Evolutionary conservation across 2,113 vertebrate genomes (phyloP).

Genomic region (Muntiacus muntjak): DNA sequence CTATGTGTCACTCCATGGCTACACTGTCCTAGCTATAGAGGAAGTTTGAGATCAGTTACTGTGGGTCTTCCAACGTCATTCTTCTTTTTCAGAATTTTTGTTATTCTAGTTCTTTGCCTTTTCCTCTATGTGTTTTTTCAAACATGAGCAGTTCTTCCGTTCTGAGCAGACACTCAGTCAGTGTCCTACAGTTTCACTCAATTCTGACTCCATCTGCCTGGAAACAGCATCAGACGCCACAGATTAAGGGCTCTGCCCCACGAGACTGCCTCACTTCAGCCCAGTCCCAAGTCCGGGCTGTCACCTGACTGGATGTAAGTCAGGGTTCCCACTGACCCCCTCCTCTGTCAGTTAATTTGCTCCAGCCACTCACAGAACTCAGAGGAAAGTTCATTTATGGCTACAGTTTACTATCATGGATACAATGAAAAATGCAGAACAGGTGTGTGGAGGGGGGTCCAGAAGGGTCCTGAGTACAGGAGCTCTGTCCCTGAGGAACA

Average conservation of each 20-base stretch:
- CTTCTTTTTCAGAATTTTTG: not conserved
- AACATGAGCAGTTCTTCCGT: not conserved
- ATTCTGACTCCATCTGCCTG: not conserved
- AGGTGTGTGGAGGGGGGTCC: not conserved
- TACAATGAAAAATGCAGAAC: not conserved
- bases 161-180: too few relatives aligned
- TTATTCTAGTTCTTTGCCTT: not conserved
- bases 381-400: not conserved
- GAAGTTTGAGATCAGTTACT: not conserved
- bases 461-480: not conserved
- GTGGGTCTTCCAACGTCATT: not conserved
- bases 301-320: not conserved
- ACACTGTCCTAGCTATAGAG: not conserved
- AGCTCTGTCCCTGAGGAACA: not conserved
- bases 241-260: not conserved
- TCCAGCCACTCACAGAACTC: not conserved
- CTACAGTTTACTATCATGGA: too few relatives aligned
- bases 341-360: not conserved
- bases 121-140: not conserved
- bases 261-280: not conserved
- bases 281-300: not conserved
- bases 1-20: not conserved
- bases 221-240: not conserved
- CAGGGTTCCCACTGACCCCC: not conserved
- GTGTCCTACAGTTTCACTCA: not conserved